phyloP scores from a whole-genome alignment of 2,797 vertebrate genomes.

The Melanotaenia maccullochi region DNA sequence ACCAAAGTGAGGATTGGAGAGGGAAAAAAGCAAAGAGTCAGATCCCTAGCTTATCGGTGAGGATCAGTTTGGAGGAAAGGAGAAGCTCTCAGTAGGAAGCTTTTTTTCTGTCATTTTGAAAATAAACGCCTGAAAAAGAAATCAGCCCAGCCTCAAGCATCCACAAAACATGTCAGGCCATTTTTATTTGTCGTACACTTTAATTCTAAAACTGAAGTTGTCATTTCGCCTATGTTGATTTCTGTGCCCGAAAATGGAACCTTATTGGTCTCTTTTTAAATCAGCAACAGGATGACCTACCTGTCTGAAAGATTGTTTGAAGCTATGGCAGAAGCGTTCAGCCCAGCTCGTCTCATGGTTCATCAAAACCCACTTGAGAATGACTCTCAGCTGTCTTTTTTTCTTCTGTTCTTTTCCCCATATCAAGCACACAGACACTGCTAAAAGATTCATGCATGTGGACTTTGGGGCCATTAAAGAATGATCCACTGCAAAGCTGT shows the following conservation, averaged over 20 bases:
- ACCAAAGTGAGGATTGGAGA: constrained; percentile 12
- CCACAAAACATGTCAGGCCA: not conserved
- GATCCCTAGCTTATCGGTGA: constrained; percentile 51
- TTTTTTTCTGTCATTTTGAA: constrained; percentile 24
- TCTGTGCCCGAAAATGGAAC: constrained; percentile 32
- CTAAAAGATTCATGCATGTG: constrained; percentile 85
- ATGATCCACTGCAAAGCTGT: constrained; percentile 79
- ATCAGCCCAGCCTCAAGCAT: constrained; percentile 13
- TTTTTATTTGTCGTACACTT: constrained; percentile 24
- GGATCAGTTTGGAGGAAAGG: constrained; percentile 30
- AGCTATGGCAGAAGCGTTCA: constrained; percentile 46
- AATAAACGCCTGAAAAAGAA: constrained; percentile 25
- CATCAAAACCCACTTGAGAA: constrained; percentile 50
- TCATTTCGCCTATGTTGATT: constrained; percentile 23
- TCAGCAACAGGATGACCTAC: constrained; percentile 44
- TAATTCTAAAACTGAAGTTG: constrained; percentile 5
- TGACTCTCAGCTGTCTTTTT: constrained; percentile 29
- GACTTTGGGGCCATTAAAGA: constrained; percentile 85
- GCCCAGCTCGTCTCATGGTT: constrained; percentile 45
- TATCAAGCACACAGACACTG: constrained; percentile 74
- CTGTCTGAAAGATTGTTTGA: constrained; percentile 43
- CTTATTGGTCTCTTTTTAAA: constrained; percentile 14
- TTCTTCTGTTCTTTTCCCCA: constrained; percentile 36
- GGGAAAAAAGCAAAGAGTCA: constrained; percentile 38
- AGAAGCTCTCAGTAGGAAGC: constrained; percentile 17